These are phyloP conservation scores for Pseudois nayaur DNA, from an alignment of 2,113 vertebrate genomes.

Conservation along the genomic window DNA sequence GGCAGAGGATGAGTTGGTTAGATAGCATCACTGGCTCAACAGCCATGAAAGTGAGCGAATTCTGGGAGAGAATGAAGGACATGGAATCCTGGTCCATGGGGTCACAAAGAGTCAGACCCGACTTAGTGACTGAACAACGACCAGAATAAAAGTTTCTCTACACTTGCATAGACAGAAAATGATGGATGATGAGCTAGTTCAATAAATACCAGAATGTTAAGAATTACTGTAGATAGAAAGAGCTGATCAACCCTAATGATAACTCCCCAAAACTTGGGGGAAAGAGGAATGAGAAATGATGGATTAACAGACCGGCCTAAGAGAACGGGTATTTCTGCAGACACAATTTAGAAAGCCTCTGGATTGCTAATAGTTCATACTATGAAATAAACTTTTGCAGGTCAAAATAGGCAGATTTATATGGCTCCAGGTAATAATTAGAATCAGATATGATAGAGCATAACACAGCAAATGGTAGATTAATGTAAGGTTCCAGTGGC, in stretches of 20 bases:
- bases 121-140: not conserved
- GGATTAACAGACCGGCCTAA: not conserved
- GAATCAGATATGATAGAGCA: not conserved
- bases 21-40: not conserved
- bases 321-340: not conserved
- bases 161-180: not conserved
- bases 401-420: not conserved
- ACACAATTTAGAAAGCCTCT: not conserved
- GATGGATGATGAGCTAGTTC: not conserved
- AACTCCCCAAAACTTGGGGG: not conserved
- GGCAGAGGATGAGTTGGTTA: not conserved
- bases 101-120: not conserved
- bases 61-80: not conserved
- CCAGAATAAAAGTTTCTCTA: not conserved
- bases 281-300: not conserved
- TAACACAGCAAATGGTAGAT: not conserved
- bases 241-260: not conserved
- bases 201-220: not conserved
- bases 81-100: not conserved
- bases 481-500: not conserved
- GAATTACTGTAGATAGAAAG: not conserved
- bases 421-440: not conserved
- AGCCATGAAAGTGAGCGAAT: not conserved
- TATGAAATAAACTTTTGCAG: not conserved
- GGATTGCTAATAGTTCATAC: not conserved